Percentiles rank a stretch among this genome's conserved stretches.
phyloP scores from a whole-genome alignment of 2,797 vertebrate genomes.

The Parauchenoglanis ngamensis region DNA sequence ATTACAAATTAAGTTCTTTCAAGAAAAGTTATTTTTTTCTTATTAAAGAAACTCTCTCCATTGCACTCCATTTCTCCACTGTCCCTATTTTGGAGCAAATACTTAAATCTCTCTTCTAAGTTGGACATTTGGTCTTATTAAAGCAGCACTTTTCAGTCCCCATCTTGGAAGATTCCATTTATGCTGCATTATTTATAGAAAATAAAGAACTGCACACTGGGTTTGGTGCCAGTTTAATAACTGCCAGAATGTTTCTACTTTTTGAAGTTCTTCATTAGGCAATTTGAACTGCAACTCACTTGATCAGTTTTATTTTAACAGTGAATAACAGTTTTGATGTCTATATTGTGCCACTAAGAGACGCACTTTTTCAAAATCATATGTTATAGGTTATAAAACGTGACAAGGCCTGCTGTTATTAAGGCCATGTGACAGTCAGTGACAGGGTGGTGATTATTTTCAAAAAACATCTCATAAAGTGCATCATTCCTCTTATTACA shows the following conservation, averaged over 20 bases:
- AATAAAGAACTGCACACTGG: background rate
- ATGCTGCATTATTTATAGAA: background rate
- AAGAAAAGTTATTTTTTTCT: background rate
- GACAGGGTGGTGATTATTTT: constrained; percentile 4
- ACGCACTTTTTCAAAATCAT: background rate
- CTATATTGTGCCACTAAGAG: background rate
- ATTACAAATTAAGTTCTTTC: constrained; percentile 10
- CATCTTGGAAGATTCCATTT: background rate
- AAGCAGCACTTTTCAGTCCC: background rate
- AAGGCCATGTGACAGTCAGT: background rate
- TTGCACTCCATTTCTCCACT: background rate
- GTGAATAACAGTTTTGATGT: background rate
- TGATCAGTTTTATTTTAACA: background rate
- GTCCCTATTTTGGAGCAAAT: background rate
- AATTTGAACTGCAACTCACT: background rate
- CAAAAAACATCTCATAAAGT: background rate
- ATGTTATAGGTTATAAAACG: background rate
- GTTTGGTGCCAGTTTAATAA: background rate
- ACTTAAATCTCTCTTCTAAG: background rate
- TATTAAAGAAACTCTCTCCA: background rate
- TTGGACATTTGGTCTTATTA: background rate
- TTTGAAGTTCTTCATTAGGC: background rate
- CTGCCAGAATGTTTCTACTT: background rate
- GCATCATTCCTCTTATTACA: background rate
- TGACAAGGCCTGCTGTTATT: background rate